Evolutionary conservation across 2,113 vertebrate genomes (phyloP).

Genomic region (Macroglossus sobrinus): DNA sequence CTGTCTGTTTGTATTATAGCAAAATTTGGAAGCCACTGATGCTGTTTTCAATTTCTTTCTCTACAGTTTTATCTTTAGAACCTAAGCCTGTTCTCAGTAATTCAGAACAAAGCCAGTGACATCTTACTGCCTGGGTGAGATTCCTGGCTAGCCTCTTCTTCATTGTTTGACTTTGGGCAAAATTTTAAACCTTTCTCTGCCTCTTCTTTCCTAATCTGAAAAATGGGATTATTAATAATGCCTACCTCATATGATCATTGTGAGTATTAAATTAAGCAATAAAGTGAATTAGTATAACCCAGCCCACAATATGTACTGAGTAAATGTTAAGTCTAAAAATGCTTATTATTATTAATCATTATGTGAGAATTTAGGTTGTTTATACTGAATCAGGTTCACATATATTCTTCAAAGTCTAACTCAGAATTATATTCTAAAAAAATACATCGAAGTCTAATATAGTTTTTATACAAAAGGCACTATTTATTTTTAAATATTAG

Average conservation of each 20-base stretch:
- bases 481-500: neutral
- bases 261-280: neutral
- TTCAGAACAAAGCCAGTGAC: neutral
- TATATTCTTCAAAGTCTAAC: neutral
- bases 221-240: neutral
- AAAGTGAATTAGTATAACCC: neutral
- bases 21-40: neutral
- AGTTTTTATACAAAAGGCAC: neutral
- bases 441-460: neutral
- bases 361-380: neutral
- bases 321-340: neutral
- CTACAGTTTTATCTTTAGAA: neutral
- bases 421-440: neutral
- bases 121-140: neutral
- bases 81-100: neutral
- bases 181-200: neutral
- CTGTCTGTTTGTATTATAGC: neutral
- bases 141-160: neutral
- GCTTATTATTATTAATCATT: neutral
- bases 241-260: neutral
- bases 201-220: neutral
- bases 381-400: neutral
- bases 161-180: neutral
- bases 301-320: neutral
- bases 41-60: neutral